Conservation (phyloP, 2,888 invertebrate genomes). For the Pediacus dermestoides region DNA sequence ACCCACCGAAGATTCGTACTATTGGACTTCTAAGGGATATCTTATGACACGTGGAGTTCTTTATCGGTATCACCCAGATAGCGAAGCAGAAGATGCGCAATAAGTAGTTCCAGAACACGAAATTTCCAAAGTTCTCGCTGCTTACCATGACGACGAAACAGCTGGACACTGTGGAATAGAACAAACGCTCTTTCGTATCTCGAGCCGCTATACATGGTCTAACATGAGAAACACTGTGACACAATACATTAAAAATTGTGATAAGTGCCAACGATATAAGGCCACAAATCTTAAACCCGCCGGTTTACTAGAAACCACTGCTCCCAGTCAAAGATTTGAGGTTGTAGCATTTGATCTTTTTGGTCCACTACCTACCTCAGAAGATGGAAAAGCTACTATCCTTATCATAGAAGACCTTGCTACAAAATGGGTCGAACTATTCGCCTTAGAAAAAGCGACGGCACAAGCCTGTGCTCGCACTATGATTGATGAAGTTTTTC, state of each 20-base stretch:
- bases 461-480: too few relatives aligned
- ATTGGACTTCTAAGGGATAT: constrained; percentile 18
- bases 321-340: neutral
- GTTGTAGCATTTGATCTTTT: constrained; percentile 14
- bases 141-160: neutral
- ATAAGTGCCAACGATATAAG: neutral
- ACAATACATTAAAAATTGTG: neutral
- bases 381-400: neutral
- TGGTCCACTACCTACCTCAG: neutral
- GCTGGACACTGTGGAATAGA: constrained; percentile 1
- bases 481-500: too few relatives aligned
- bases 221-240: neutral
- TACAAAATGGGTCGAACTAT: too few relatives aligned
- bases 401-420: too few relatives aligned
- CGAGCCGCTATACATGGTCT: constrained; percentile 1
- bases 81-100: constrained; percentile 25
- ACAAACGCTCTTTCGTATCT: neutral
- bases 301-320: neutral
- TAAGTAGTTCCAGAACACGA: constrained; percentile 20
- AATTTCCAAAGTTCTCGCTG: neutral
- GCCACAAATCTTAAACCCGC: neutral
- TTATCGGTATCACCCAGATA: constrained; percentile 20
- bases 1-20: constrained; percentile 7
- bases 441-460: too few relatives aligned
- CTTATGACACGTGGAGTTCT: constrained; percentile 21